These are phyloP conservation scores for Oryzias curvinotus DNA, from an alignment of 2,113 vertebrate genomes.

Conservation along the genomic window DNA sequence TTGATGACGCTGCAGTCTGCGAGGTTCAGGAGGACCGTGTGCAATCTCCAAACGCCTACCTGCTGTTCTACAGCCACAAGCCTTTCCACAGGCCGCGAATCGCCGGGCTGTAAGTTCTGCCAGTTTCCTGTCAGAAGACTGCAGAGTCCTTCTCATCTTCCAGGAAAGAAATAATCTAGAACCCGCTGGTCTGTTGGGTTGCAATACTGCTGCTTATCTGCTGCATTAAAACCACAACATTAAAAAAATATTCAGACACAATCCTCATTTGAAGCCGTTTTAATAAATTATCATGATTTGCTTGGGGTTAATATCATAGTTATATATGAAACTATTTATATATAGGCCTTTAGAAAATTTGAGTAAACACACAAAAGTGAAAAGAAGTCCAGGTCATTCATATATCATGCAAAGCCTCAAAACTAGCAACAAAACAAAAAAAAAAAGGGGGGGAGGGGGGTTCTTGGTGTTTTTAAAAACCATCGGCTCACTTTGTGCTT, in stretches of 20 bases:
- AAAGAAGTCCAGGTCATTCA: conserved; percentile 47
- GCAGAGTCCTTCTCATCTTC: background rate
- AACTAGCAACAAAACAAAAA: conserved; percentile 30
- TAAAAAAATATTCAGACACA: background rate
- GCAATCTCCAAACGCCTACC: conserved; percentile 80
- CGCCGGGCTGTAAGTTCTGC: conserved; percentile 28
- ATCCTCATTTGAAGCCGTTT: conserved; percentile 55
- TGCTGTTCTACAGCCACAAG: conserved; percentile 82
- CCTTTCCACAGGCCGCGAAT: conserved; percentile 65
- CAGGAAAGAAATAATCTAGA: conserved; percentile 12
- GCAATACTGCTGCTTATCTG: background rate
- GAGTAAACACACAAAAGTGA: conserved; percentile 42
- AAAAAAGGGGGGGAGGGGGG: too few species aligned
- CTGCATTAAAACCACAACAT: background rate
- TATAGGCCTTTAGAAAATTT: conserved; percentile 53
- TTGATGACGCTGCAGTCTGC: conserved; percentile 78
- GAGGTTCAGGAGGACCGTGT: conserved; percentile 73
- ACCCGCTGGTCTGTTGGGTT: background rate
- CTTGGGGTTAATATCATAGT: conserved; percentile 67
- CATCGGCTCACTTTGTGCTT: conserved; percentile 30
- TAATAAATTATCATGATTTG: conserved; percentile 67
- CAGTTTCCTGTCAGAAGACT: background rate
- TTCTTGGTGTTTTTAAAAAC: conserved; percentile 32
- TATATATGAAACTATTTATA: conserved; percentile 53
- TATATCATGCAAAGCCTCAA: conserved; percentile 56